A percentile compares a stretch with the other conserved stretches of the same genome.
These are phyloP conservation scores for Drosophila acutilabella DNA, from an alignment of 2,888 invertebrate genomes.

Conservation along the genomic window DNA sequence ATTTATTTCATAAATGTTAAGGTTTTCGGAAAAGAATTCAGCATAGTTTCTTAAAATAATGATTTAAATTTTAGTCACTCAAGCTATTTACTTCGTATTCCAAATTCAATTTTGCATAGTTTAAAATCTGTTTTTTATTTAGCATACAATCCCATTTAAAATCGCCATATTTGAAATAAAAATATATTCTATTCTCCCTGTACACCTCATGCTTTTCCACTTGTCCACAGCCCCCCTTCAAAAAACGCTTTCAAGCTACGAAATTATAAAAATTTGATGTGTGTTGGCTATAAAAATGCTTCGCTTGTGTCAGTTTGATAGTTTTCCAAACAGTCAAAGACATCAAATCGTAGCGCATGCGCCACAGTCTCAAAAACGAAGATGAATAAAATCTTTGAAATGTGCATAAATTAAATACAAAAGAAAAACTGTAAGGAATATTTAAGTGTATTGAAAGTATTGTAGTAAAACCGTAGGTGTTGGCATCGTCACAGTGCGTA, in stretches of 20 bases:
- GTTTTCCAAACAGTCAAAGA: slow-evolving; percentile 29
- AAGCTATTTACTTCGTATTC: too few species aligned
- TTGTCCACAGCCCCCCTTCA: background rate
- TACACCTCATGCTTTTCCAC: background rate
- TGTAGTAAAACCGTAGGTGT: slow-evolving; percentile 67
- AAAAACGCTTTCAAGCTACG: slow-evolving; percentile 1
- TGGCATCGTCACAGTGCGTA: slow-evolving; percentile 54
- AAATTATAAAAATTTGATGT: slow-evolving; percentile 49
- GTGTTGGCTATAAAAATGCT: slow-evolving; percentile 54
- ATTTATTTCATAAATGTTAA: too few species aligned
- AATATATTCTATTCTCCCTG: too few species aligned
- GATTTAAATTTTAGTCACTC: too few species aligned
- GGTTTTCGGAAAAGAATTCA: too few species aligned
- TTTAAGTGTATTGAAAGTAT: slow-evolving; percentile 21
- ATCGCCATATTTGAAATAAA: too few species aligned
- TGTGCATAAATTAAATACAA: slow-evolving; percentile 65
- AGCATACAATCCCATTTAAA: too few species aligned
- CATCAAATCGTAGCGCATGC: slow-evolving; percentile 66
- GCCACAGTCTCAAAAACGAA: slow-evolving; percentile 41
- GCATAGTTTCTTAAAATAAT: too few species aligned
- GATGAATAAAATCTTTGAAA: slow-evolving; percentile 42
- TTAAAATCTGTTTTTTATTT: too few species aligned
- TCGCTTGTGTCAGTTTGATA: slow-evolving; percentile 49
- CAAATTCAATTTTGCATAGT: too few species aligned
- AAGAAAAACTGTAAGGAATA: slow-evolving; percentile 41